Percentiles rank a stretch among this genome's conserved stretches.
These are phyloP conservation scores for Isurus oxyrinchus DNA, from an alignment of 2,113 vertebrate species.

Conservation along the genomic window DNA sequence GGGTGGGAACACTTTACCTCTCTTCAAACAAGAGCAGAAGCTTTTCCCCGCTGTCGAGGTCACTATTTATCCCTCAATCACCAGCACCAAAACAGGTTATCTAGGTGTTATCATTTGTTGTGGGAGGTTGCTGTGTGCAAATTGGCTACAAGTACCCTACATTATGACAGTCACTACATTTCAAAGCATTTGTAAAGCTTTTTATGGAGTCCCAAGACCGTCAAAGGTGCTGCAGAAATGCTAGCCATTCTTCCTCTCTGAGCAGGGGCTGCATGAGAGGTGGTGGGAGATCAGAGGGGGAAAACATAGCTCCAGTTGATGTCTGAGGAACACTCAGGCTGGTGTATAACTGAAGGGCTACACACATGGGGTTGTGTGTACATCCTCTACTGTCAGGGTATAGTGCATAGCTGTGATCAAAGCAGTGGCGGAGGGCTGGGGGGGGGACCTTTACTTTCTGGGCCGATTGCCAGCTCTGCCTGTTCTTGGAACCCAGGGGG, in stretches of 20 bases:
- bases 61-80: neutral
- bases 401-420: neutral
- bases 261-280: neutral
- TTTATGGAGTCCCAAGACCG: neutral
- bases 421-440: too few relatives aligned
- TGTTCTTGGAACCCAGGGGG: neutral
- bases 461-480: neutral
- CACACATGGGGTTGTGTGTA: neutral
- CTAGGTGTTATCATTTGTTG: neutral
- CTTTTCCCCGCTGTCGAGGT: too few relatives aligned
- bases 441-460: neutral
- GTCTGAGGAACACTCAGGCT: neutral
- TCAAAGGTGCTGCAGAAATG: neutral
- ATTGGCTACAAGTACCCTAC: neutral
- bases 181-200: neutral
- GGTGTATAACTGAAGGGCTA: neutral
- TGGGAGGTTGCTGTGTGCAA: neutral
- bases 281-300: neutral
- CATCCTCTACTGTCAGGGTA: neutral
- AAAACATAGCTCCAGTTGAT: neutral
- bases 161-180: neutral
- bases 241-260: neutral
- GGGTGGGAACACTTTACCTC: neutral
- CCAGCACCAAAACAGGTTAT: neutral
- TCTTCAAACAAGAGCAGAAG: neutral